Conservation (phyloP, 2,888 invertebrate genomes). For the Lasioglossum morio region DNA sequence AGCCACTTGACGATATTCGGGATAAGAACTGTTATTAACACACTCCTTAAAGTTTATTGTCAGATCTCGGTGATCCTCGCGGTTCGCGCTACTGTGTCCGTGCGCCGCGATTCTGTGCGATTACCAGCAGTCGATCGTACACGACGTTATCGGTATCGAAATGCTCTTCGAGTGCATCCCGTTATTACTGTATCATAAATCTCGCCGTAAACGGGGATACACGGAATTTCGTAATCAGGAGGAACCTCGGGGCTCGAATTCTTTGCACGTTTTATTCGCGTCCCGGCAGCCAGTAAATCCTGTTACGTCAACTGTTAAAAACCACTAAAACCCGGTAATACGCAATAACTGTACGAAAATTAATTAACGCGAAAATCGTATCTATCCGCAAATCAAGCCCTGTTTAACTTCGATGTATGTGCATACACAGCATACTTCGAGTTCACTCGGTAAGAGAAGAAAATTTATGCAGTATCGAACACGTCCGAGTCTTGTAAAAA, state of each 20-base stretch:
- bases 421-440: not conserved
- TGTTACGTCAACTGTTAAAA: conserved; percentile 34
- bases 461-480: conserved; percentile 13
- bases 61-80: conserved; percentile 27
- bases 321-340: conserved; percentile 41
- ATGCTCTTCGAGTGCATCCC: conserved; percentile 11
- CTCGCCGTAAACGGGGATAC: not conserved
- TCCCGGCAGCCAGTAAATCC: conserved; percentile 39
- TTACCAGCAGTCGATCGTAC: conserved; percentile 1
- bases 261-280: conserved; percentile 36
- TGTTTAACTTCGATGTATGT: conserved; percentile 23
- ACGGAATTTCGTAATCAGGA: conserved; percentile 38
- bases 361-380: conserved; percentile 40
- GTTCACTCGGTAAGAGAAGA: not conserved
- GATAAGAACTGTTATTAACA: conserved; percentile 50
- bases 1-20: conserved; percentile 23
- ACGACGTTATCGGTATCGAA: conserved; percentile 6
- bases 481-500: too few species aligned
- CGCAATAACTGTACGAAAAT: conserved; percentile 40
- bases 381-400: conserved; percentile 28
- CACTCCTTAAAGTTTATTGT: conserved; percentile 33
- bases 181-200: conserved; percentile 32
- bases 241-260: conserved; percentile 25
- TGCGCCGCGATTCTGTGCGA: not conserved
- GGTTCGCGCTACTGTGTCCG: conserved; percentile 11